A percentile compares a stretch with the other conserved stretches of the same genome.
phyloP scores from a whole-genome alignment of 2,797 vertebrate species.

The Spinibarbus caldwelli region DNA sequence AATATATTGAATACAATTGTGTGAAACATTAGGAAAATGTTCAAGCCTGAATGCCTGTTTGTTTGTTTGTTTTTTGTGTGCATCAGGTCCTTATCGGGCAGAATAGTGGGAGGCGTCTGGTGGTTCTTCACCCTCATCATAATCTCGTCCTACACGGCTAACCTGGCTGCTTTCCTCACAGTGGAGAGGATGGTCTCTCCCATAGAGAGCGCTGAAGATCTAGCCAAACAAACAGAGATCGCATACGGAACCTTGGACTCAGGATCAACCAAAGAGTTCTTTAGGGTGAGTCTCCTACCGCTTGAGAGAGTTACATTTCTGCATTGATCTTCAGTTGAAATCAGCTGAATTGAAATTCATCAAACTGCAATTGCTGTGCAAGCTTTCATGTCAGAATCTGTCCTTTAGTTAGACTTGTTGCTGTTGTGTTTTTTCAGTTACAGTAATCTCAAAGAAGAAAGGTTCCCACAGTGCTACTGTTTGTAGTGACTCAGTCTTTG shows the following conservation, averaged over 20 bases:
- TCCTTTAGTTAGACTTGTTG: not conserved
- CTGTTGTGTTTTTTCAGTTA: not conserved
- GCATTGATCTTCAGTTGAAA: not conserved
- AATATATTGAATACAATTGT: not conserved
- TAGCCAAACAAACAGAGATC: constrained; percentile 99
- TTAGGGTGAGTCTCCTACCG: constrained; percentile 88
- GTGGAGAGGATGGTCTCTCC: constrained; percentile 99
- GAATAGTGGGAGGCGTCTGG: constrained; percentile 99
- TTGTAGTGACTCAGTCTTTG: not conserved
- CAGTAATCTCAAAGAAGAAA: not conserved
- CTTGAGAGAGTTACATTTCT: not conserved
- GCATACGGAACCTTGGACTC: constrained; percentile 99
- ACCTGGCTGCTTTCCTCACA: constrained; percentile 98
- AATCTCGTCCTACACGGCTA: constrained; percentile 99
- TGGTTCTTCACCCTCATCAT: constrained; percentile 99
- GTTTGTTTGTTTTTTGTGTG: constrained; percentile 13
- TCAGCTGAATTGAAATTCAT: not conserved
- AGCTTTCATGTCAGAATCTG: not conserved
- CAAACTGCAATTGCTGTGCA: not conserved
- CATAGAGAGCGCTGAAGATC: constrained; percentile 98
- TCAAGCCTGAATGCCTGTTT: not conserved
- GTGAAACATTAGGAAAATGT: not conserved
- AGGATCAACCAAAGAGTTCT: constrained; percentile 99
- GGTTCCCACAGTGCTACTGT: not conserved
- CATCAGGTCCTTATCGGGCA: constrained; percentile 94